phyloP scores from a whole-genome alignment of 2,113 vertebrate genomes.

The Oenanthe melanoleuca region DNA sequence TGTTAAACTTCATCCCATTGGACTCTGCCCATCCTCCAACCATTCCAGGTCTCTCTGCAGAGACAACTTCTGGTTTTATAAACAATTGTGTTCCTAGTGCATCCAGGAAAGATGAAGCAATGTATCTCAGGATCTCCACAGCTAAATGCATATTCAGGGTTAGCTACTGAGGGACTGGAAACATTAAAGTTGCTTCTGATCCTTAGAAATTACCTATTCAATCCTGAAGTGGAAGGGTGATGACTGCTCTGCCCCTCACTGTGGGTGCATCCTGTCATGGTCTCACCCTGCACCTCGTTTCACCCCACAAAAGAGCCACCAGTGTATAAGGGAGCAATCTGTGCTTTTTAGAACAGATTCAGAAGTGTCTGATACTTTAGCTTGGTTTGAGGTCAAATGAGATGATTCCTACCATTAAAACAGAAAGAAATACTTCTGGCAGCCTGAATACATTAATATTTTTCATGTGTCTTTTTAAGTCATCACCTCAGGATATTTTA shows the following conservation, averaged over 20 bases:
- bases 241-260: not conserved
- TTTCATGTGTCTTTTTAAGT: slow-evolving; percentile 40
- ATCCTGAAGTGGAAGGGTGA: not conserved
- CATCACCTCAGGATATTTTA: slow-evolving; percentile 38
- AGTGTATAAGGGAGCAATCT: not conserved
- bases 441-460: slow-evolving; percentile 5
- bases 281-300: not conserved
- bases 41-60: no score
- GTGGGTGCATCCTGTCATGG: rapidly evolving
- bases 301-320: not conserved
- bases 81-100: not conserved
- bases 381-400: slow-evolving; percentile 3
- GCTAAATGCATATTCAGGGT: not conserved
- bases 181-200: not conserved
- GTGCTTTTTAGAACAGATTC: not conserved
- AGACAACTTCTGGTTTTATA: not conserved
- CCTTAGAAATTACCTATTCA: not conserved
- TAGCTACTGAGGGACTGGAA: not conserved
- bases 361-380: not conserved
- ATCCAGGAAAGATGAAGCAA: not conserved
- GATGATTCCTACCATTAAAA: not conserved
- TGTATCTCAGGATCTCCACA: not conserved
- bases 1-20: no score
- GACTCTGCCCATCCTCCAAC: no score
- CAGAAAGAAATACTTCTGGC: not conserved